Conservation (phyloP, 2,113 vertebrate species). For the Leucopsar rothschildi region DNA sequence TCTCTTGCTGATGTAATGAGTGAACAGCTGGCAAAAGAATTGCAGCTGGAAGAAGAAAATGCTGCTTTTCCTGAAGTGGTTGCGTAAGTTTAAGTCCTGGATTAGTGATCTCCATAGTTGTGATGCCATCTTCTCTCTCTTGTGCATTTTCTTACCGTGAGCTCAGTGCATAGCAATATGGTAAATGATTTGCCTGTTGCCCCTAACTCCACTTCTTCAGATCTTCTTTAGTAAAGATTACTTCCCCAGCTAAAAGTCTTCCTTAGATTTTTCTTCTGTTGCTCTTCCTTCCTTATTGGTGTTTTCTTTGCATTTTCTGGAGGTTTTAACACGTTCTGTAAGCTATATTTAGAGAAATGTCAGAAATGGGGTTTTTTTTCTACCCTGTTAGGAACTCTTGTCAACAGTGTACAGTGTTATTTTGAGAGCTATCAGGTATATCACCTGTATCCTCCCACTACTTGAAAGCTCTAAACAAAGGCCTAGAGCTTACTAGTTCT, state of each 20-base stretch:
- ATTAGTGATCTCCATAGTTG: background rate
- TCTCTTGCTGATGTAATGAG: conserved; percentile 96
- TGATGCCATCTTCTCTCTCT: background rate
- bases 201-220: background rate
- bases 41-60: conserved; percentile 88
- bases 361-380: background rate
- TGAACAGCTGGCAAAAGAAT: conserved; percentile 87
- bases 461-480: background rate
- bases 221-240: background rate
- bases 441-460: background rate
- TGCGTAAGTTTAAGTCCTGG: conserved; percentile 73
- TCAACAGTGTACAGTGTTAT: background rate
- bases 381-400: background rate
- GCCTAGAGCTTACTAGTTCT: background rate
- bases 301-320: background rate
- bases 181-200: background rate
- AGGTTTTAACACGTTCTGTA: background rate
- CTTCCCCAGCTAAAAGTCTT: background rate
- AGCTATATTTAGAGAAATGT: background rate
- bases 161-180: background rate
- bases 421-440: background rate
- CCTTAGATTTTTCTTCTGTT: background rate
- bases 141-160: background rate
- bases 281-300: background rate
- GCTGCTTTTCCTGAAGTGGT: conserved; percentile 69